These are phyloP conservation scores for Anarrhichthys ocellatus DNA, from an alignment of 2,113 vertebrate genomes.

Conservation along the genomic window DNA sequence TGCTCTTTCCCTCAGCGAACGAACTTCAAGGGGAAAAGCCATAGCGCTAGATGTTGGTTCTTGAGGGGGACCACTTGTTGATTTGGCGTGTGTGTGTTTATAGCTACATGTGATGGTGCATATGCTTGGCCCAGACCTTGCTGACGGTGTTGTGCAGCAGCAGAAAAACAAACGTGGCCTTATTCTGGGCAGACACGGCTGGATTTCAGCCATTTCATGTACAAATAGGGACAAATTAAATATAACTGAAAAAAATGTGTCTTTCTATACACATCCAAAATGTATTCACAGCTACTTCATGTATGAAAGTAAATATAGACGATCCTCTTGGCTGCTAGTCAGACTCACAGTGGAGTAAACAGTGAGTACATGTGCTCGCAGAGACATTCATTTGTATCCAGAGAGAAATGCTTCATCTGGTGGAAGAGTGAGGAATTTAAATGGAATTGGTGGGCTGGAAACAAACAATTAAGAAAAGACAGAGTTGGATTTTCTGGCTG, in stretches of 20 bases:
- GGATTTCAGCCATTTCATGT: conserved; percentile 58
- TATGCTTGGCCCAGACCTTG: conserved; percentile 44
- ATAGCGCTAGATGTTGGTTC: conserved; percentile 50
- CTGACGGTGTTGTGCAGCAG: conserved; percentile 41
- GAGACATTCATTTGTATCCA: conserved; percentile 43
- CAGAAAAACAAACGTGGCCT: conserved; percentile 35
- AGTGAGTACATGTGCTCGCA: conserved; percentile 16
- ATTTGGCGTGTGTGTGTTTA: conserved; percentile 15
- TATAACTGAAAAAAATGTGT: conserved; percentile 5
- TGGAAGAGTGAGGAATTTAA: conserved; percentile 42
- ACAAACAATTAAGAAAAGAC: conserved; percentile 45
- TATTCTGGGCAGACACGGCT: conserved; percentile 41
- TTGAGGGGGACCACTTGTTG: conserved; percentile 55
- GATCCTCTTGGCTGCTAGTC: conserved; percentile 29
- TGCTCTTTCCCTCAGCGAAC: conserved; percentile 48
- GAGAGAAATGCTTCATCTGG: conserved; percentile 43
- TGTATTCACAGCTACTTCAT: conserved; percentile 36
- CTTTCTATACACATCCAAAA: background rate
- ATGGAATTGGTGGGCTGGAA: conserved; percentile 55
- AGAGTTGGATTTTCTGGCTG: conserved; percentile 56
- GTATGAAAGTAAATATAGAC: conserved; percentile 41
- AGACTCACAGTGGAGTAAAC: conserved; percentile 43
- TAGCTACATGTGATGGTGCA: background rate
- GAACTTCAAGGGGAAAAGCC: conserved; percentile 51
- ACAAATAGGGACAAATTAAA: conserved; percentile 38